Base-by-base conservation (phyloP, 2,888 invertebrate genomes). In the Salpingus planirostris region DNA sequence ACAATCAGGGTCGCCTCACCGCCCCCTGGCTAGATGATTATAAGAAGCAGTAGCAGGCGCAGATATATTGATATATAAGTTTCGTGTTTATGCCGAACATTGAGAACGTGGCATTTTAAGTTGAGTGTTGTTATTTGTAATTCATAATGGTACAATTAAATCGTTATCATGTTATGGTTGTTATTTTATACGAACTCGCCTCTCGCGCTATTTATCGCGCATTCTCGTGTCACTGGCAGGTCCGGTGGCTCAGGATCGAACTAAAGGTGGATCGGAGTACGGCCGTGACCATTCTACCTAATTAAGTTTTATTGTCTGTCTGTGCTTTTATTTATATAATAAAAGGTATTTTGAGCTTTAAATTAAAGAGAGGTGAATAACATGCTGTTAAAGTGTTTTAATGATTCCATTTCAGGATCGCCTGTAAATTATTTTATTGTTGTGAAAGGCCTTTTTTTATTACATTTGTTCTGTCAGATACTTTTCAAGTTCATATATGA, bases 131-230 rank as follows among this genome's bases (percentile, higher is more conserved):
- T 62, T 63, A 62, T 60, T 54, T 61, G 60, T 60, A 62, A 61
- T 56, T 60, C 57, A 46, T 60, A 58, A 61, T 57, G 57, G 54
- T 61, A 59, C 55, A 55, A 61, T 61, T 60, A 54, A 59, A 62
- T 61, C 60, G 62, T 63, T 64, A 60, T 59, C 59, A 60, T 60
- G 59, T 62, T 62, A 62, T 58, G 59, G 57, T 62, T 62, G 61
- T 62, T 63, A 61, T 61, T 62, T 62, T 61, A 55, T 61, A 59
- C 54, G 50, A 57, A 54, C 44, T 50, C 38, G 36, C 40, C 41
- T 44, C 44, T 40, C 38, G 34, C 38, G 39, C 34, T 34, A 31
- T 21, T 13, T n/a, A n/a, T n/a, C 31, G 38, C 41, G 40, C 38
- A 40, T 29, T n/a, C 31, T 29, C 25, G 31, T 33, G 33, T 42